Percentiles rank a stretch among this genome's conserved stretches.
Evolutionary conservation across 2,113 vertebrate species (phyloP).

Genomic region (Pteruthius melanotis): DNA sequence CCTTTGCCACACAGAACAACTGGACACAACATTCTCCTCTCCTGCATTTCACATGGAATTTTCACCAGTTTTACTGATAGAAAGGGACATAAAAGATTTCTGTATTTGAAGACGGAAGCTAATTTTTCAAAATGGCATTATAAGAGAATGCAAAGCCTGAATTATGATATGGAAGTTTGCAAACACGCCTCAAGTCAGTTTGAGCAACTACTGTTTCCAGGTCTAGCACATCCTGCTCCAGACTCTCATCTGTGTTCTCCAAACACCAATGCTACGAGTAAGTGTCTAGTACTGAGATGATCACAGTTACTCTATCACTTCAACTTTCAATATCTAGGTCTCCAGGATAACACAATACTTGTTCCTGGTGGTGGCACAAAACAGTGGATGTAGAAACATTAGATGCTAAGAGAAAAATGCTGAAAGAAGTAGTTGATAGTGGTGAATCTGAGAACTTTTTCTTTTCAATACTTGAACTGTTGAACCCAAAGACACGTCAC

Average conservation of each 20-base stretch:
- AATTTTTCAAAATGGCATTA: background rate
- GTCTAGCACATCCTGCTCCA: background rate
- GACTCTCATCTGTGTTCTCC: background rate
- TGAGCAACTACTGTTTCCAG: background rate
- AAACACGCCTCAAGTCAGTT: background rate
- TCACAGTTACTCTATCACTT: background rate
- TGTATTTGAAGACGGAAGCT: background rate
- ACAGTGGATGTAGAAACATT: background rate
- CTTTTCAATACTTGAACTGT: background rate
- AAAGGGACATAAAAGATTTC: background rate
- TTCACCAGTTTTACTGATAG: background rate
- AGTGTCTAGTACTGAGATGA: background rate
- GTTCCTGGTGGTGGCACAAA: background rate
- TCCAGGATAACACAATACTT: background rate
- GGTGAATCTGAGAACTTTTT: background rate
- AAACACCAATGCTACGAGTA: background rate
- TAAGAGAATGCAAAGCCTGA: background rate
- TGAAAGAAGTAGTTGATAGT: background rate
- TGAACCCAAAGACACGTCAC: background rate
- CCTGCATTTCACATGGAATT: accelerated
- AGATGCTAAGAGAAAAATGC: background rate
- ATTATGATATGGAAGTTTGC: background rate
- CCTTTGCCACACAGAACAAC: accelerated
- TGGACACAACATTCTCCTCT: background rate
- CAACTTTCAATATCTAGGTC: background rate